A percentile compares a stretch with the other conserved stretches of the same genome.
phyloP scores from a whole-genome alignment of 2,113 vertebrate genomes.

The Colinus virginianus region DNA sequence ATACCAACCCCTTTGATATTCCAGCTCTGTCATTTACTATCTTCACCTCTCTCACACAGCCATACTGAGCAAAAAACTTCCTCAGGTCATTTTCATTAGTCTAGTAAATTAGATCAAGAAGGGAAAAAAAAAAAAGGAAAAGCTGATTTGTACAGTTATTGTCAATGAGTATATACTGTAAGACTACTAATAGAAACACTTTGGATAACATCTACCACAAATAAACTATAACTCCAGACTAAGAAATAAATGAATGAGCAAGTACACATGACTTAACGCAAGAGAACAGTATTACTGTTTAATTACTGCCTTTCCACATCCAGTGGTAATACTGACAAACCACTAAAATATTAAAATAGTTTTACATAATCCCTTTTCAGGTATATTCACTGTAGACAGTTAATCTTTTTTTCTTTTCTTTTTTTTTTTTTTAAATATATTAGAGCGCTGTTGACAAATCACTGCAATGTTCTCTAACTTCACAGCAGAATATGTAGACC shows the following conservation, averaged over 20 bases:
- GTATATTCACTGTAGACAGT: neutral
- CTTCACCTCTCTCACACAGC: slow-evolving; percentile 89
- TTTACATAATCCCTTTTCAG: neutral
- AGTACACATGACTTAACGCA: neutral
- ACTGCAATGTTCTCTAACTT: neutral
- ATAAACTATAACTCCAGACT: neutral
- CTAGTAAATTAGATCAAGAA: slow-evolving; percentile 72
- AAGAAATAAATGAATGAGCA: neutral
- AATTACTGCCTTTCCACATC: neutral
- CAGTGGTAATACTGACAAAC: neutral
- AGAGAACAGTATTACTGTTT: neutral
- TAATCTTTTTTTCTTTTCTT: neutral
- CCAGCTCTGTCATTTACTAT: slow-evolving; percentile 88
- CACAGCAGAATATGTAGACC: neutral
- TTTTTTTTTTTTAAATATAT: too few species aligned
- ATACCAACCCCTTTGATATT: slow-evolving; percentile 88
- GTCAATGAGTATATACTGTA: neutral
- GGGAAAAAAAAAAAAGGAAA: neutral
- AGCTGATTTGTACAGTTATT: slow-evolving; percentile 9
- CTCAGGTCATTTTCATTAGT: slow-evolving; percentile 86
- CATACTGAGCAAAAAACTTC: slow-evolving; percentile 86
- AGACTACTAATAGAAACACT: neutral
- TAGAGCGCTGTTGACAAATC: neutral
- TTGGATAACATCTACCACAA: neutral
- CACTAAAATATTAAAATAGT: neutral